These are phyloP conservation scores for Rhabdophis nuchalis DNA, from an alignment of 2,797 vertebrate species.

Conservation along the genomic window DNA sequence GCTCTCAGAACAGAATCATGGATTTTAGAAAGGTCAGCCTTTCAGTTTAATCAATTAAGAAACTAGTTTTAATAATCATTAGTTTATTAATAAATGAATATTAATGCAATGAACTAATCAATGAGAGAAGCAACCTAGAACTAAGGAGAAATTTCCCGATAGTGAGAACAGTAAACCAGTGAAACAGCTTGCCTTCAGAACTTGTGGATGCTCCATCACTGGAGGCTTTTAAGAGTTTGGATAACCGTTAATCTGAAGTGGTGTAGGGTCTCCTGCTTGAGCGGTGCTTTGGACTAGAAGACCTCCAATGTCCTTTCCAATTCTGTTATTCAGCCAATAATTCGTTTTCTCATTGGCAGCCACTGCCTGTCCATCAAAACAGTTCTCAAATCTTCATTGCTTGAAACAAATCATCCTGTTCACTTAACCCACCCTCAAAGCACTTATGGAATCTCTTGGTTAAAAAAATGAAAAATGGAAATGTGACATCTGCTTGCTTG, in stretches of 20 bases:
- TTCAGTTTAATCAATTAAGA: background rate
- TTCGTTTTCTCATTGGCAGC: background rate
- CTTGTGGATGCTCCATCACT: background rate
- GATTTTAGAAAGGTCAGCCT: background rate
- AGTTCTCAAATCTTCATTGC: background rate
- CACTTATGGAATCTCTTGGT: background rate
- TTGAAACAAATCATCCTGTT: background rate
- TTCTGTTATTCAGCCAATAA: background rate
- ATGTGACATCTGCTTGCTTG: background rate
- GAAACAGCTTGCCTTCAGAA: background rate
- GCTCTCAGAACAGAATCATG: background rate
- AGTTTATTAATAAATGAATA: background rate
- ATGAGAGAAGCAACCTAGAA: background rate
- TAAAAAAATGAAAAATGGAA: background rate
- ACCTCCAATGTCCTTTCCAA: background rate
- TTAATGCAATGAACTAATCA: background rate
- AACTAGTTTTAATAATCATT: background rate
- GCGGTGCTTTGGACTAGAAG: background rate
- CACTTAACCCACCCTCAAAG: background rate
- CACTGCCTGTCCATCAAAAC: background rate
- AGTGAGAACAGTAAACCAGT: background rate
- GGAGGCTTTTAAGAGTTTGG: background rate
- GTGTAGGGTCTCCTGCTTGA: background rate
- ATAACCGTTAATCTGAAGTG: background rate
- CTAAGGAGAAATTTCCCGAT: background rate